Conservation (phyloP, 1,140 invertebrate species). For the Rhyzopertha dominica region DNA sequence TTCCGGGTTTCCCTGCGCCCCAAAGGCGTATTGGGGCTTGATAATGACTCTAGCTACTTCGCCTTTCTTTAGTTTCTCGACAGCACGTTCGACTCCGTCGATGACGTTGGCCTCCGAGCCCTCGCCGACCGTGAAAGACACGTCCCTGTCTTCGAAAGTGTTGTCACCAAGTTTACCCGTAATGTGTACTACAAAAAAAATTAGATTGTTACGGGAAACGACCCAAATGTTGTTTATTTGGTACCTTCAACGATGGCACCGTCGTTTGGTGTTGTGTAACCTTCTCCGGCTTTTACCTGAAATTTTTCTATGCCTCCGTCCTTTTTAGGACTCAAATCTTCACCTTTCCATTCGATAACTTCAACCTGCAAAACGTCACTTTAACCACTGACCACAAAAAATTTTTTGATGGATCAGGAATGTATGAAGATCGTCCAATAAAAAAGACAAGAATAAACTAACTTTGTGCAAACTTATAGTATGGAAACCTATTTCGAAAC, state of each 20-base stretch:
- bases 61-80: conserved; percentile 76
- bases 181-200: conserved; percentile 63
- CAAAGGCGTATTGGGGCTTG: conserved; percentile 79
- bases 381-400: no score
- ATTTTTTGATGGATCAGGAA: no score
- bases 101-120: conserved; percentile 69
- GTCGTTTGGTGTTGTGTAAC: conserved; percentile 68
- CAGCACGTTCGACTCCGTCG: conserved; percentile 77
- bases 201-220: no score
- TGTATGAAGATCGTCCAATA: no score
- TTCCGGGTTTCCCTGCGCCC: conserved; percentile 60
- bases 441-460: no score
- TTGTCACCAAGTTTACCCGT: conserved; percentile 63
- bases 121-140: conserved; percentile 84
- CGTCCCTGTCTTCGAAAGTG: conserved; percentile 72
- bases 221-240: conserved; percentile 8
- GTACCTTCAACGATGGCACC: conserved; percentile 69
- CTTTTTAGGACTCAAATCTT: conserved; percentile 80
- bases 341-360: conserved; percentile 75
- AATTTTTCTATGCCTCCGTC: conserved; percentile 77
- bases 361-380: conserved; percentile 59
- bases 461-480: no score
- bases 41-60: conserved; percentile 77
- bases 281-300: conserved; percentile 64
- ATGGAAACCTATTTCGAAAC: no score